Evolutionary conservation across 1,140 invertebrate genomes (phyloP).

Genomic region (Caenorhabditis brenneri): DNA sequence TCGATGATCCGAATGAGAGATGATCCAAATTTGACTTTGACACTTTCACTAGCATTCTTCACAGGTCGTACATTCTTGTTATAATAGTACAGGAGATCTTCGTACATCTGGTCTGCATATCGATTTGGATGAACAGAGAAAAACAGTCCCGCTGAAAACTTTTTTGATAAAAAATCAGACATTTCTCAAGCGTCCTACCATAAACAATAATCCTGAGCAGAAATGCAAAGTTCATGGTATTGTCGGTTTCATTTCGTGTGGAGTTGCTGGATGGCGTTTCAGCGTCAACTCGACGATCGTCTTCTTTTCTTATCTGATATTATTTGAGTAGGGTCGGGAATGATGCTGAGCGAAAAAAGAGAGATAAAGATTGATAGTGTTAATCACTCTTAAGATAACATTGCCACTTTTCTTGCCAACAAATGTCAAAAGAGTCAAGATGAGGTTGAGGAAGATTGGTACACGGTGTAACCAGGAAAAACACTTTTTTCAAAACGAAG

Average conservation of each 20-base stretch:
- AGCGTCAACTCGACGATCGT: not conserved
- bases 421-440: slow-evolving; percentile 11
- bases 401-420: slow-evolving; percentile 21
- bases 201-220: slow-evolving; percentile 31
- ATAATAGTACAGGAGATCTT: slow-evolving; percentile 91
- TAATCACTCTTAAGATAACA: slow-evolving; percentile 41
- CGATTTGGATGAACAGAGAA: slow-evolving; percentile 48
- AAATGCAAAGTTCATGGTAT: slow-evolving; percentile 26
- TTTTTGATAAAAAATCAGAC: too few relatives aligned
- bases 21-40: slow-evolving; percentile 85
- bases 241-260: slow-evolving; percentile 28
- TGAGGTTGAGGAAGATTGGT: not conserved
- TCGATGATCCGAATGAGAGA: slow-evolving; percentile 74
- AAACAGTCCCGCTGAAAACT: slow-evolving; percentile 14
- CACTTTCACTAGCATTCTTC: slow-evolving; percentile 88
- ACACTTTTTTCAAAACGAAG: too few relatives aligned
- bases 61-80: slow-evolving; percentile 93
- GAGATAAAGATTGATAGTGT: slow-evolving; percentile 33
- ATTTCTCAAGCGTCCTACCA: too few relatives aligned
- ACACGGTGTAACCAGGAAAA: slow-evolving; percentile 12
- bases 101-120: slow-evolving; percentile 73
- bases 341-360: not conserved
- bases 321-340: not conserved
- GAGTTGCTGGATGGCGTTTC: slow-evolving; percentile 27
- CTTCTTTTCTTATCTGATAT: not conserved